Conservation (phyloP, 1,140 invertebrate genomes). For the Heliothis virescens region DNA sequence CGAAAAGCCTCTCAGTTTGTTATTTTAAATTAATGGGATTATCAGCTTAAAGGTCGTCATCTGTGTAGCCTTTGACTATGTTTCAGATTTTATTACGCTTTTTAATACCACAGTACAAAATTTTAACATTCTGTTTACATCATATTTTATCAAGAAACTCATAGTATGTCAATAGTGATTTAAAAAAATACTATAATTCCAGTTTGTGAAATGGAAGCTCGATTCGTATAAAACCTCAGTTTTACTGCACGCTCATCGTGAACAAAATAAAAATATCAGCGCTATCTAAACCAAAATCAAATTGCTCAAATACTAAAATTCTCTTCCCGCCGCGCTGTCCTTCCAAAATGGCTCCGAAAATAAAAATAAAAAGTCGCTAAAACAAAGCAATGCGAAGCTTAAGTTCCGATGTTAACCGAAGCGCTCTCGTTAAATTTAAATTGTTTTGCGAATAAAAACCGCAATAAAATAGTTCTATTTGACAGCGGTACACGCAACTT, state of each 20-base stretch:
- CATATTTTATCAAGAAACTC: too few relatives aligned
- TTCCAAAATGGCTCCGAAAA: not conserved
- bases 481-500: conserved; percentile 75
- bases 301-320: not conserved
- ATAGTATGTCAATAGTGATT: too few relatives aligned
- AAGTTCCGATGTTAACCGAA: conserved; percentile 43
- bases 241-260: too few relatives aligned
- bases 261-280: not conserved
- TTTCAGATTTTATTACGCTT: too few relatives aligned
- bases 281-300: not conserved
- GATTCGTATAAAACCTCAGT: too few relatives aligned
- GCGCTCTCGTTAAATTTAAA: conserved; percentile 56
- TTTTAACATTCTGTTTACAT: too few relatives aligned
- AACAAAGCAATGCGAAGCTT: conserved; percentile 38
- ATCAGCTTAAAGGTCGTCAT: too few relatives aligned
- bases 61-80: too few relatives aligned
- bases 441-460: conserved; percentile 64
- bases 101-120: too few relatives aligned
- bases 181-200: too few relatives aligned
- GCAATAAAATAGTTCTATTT: conserved; percentile 75
- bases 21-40: not conserved
- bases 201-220: too few relatives aligned
- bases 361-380: conserved; percentile 9
- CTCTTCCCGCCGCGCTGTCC: not conserved
- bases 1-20: conserved; percentile 5